These are phyloP conservation scores for Mesochorus sp. DNA, from an alignment of 2,888 invertebrate species.

Conservation along the genomic window DNA sequence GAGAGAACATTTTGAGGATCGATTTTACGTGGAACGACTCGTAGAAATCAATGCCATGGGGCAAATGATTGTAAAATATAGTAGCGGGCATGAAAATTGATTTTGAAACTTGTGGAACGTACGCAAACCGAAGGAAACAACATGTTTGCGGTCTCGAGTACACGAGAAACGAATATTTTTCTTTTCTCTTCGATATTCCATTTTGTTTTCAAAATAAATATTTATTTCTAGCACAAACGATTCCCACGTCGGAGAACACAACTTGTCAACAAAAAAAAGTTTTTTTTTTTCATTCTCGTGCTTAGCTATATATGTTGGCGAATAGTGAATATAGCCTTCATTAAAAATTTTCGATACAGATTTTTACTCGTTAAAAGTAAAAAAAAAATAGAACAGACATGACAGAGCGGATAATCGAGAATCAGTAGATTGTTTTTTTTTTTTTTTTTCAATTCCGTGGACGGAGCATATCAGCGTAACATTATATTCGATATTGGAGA, in stretches of 20 bases:
- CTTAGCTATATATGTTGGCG: slow-evolving; percentile 5
- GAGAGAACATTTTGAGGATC: too few relatives aligned
- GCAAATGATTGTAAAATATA: neutral
- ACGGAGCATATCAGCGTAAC: slow-evolving; percentile 57
- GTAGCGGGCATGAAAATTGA: neutral
- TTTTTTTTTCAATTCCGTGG: slow-evolving; percentile 41
- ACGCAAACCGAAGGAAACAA: neutral
- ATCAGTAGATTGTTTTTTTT: slow-evolving; percentile 1
- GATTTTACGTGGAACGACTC: too few relatives aligned
- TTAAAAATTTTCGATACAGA: slow-evolving; percentile 2
- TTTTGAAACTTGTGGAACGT: neutral
- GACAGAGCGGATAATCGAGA: slow-evolving; percentile 6
- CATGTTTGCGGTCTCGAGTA: neutral
- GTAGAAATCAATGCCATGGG: neutral
- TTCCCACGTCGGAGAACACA: slow-evolving; percentile 42
- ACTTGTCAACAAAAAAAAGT: slow-evolving; percentile 55
- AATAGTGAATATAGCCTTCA: slow-evolving; percentile 44
- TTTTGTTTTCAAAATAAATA: slow-evolving; percentile 58
- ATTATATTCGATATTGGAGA: too few relatives aligned
- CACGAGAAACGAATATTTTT: neutral
- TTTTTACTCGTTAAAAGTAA: neutral
- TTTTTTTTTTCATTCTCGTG: slow-evolving; percentile 14
- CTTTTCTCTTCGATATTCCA: neutral
- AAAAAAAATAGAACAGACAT: neutral
- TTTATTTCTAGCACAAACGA: slow-evolving; percentile 61